phyloP scores from a whole-genome alignment of 2,888 invertebrate species.

The Plagiodera versicolora region DNA sequence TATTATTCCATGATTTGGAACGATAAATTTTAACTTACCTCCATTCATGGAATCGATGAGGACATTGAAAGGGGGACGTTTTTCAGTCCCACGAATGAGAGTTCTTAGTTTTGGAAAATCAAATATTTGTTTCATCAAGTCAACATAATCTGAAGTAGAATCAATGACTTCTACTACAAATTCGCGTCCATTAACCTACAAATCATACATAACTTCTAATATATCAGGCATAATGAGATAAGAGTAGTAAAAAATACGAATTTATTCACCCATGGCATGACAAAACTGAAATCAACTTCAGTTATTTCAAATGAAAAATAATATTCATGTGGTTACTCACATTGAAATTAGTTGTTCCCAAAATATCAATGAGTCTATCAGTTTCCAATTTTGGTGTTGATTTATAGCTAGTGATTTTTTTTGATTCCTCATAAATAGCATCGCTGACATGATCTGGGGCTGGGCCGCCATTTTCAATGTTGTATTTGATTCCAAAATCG shows the following conservation, averaged over 20 bases:
- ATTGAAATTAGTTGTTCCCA: slow-evolving; percentile 68
- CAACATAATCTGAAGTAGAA: slow-evolving; percentile 84
- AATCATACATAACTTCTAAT: slow-evolving; percentile 20
- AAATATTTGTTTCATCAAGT: slow-evolving; percentile 94
- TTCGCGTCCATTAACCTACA: slow-evolving; percentile 67
- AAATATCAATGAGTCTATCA: slow-evolving; percentile 69
- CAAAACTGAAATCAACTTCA: too few relatives aligned
- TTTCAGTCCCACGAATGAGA: slow-evolving; percentile 69
- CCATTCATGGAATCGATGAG: slow-evolving; percentile 95
- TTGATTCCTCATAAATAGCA: slow-evolving; percentile 81
- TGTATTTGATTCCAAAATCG: slow-evolving; percentile 99
- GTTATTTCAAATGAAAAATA: neutral
- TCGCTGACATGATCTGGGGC: slow-evolving; percentile 91
- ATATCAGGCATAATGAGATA: too few relatives aligned
- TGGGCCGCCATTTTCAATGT: slow-evolving; percentile 96
- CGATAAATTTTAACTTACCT: slow-evolving; percentile 59
- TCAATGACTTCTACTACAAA: slow-evolving; percentile 90
- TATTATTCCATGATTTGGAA: too few relatives aligned
- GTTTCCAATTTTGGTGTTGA: slow-evolving; percentile 73
- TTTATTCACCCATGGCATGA: too few relatives aligned
- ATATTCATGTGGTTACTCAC: slow-evolving; percentile 52
- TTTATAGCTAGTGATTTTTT: slow-evolving; percentile 75
- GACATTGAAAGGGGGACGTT: slow-evolving; percentile 72
- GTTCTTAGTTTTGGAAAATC: slow-evolving; percentile 81
- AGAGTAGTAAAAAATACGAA: too few relatives aligned